Evolutionary conservation across 2,888 invertebrate genomes (phyloP).

Genomic region (Chymomyza fuscimana): DNA sequence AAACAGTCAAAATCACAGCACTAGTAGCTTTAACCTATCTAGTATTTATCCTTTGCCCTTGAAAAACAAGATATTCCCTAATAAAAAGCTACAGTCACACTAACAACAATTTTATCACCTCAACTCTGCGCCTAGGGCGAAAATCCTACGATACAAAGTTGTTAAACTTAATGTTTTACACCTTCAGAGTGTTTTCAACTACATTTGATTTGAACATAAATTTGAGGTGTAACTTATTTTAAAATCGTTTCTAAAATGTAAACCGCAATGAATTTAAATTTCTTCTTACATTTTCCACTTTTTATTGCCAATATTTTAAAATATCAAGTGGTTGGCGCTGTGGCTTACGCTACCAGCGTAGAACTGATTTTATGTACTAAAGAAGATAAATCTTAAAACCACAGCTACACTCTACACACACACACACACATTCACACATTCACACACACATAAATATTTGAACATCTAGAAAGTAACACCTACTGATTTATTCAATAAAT

Average conservation of each 20-base stretch:
- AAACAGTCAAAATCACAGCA: too few species aligned
- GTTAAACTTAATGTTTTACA: background rate
- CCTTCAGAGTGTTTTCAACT: background rate
- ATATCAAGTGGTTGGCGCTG: background rate
- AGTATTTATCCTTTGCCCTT: too few species aligned
- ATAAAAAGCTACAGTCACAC: too few species aligned
- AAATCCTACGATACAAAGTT: background rate
- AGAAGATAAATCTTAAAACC: constrained; percentile 65
- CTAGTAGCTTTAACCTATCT: too few species aligned
- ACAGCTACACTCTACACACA: constrained; percentile 16
- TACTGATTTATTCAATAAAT: constrained; percentile 73
- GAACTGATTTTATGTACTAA: constrained; percentile 61
- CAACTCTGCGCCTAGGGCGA: too few species aligned
- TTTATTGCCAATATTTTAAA: background rate
- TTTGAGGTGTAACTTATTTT: background rate
- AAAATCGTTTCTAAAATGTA: background rate
- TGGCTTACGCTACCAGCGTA: background rate
- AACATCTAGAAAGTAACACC: constrained; percentile 28
- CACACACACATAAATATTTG: background rate
- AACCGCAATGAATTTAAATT: background rate
- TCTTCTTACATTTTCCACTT: background rate
- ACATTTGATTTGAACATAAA: background rate
- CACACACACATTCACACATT: background rate
- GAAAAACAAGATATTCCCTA: too few species aligned
- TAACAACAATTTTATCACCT: too few species aligned